These are phyloP conservation scores for Podabrus alpinus DNA, from an alignment of 2,888 invertebrate species.

Conservation along the genomic window DNA sequence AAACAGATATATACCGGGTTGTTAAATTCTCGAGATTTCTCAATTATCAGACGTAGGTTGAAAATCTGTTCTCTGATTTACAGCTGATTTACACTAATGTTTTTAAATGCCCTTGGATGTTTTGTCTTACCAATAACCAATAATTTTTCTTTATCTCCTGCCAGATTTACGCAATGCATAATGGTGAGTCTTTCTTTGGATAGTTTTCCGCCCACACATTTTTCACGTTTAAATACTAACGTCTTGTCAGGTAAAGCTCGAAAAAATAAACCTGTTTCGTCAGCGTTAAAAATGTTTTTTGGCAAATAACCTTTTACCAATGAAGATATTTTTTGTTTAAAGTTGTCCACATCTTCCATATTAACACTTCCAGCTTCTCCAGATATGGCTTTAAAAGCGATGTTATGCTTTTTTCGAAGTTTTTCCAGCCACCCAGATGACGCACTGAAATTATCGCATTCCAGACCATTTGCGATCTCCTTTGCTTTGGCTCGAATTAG, in stretches of 20 bases:
- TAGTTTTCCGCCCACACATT: conserved; percentile 39
- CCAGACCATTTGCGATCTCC: conserved; percentile 31
- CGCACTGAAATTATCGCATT: conserved; percentile 30
- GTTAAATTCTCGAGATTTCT: too few relatives aligned
- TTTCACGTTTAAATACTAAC: conserved; percentile 36
- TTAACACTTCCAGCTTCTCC: conserved; percentile 35
- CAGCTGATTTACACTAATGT: conserved; percentile 6
- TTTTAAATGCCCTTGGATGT: conserved; percentile 26
- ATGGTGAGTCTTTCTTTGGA: conserved; percentile 39
- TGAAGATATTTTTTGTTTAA: conserved; percentile 27
- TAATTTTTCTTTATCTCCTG: conserved; percentile 33
- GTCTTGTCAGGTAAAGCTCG: conserved; percentile 42
- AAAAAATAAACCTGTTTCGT: conserved; percentile 43
- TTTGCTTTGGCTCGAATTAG: conserved; percentile 30
- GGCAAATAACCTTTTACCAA: conserved; percentile 23
- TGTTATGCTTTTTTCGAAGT: conserved; percentile 30
- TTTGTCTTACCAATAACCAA: conserved; percentile 35
- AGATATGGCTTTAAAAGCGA: conserved; percentile 36
- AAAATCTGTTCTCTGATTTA: conserved; percentile 18
- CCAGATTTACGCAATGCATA: conserved; percentile 37
- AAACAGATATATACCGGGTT: too few relatives aligned
- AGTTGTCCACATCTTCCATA: conserved; percentile 30
- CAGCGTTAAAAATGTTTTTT: conserved; percentile 33
- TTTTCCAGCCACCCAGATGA: conserved; percentile 36
- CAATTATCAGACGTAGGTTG: too few relatives aligned